Conservation (phyloP, 2,113 vertebrate species). For the Trachemys scripta region DNA sequence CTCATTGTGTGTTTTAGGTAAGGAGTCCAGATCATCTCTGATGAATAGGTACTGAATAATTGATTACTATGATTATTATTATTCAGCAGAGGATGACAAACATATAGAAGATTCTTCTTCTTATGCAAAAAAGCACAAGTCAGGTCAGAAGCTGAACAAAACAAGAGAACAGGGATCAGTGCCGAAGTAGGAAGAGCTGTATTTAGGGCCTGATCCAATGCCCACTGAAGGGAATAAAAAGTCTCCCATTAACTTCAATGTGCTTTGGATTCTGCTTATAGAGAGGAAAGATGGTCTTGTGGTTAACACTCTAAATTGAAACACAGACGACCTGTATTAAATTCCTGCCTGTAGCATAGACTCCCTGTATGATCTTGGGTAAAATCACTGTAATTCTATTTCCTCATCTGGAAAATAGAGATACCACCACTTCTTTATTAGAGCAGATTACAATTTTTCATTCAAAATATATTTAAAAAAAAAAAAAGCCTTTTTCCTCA, state of each 20-base stretch:
- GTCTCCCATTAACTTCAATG: neutral
- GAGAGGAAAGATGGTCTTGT: neutral
- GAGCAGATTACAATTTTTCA: neutral
- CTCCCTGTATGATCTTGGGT: neutral
- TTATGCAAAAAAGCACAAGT: neutral
- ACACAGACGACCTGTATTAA: accelerated
- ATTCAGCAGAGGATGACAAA: neutral
- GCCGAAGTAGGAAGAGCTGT: neutral
- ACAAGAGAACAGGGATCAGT: neutral
- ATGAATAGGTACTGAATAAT: neutral
- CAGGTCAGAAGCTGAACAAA: neutral
- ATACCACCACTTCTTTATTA: neutral
- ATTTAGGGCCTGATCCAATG: neutral
- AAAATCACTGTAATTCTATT: accelerated
- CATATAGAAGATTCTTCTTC: neutral
- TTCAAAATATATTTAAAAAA: neutral
- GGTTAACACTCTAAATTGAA: neutral
- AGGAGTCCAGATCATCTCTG: neutral
- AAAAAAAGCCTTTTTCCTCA: neutral
- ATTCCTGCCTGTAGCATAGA: neutral
- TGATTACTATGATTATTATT: accelerated
- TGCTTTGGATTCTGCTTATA: neutral
- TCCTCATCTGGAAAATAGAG: neutral
- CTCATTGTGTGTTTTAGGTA: neutral
- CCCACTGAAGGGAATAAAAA: neutral